Evolutionary conservation across 2,797 vertebrate genomes (phyloP).

Genomic region (Hoplostethus mediterraneus): DNA sequence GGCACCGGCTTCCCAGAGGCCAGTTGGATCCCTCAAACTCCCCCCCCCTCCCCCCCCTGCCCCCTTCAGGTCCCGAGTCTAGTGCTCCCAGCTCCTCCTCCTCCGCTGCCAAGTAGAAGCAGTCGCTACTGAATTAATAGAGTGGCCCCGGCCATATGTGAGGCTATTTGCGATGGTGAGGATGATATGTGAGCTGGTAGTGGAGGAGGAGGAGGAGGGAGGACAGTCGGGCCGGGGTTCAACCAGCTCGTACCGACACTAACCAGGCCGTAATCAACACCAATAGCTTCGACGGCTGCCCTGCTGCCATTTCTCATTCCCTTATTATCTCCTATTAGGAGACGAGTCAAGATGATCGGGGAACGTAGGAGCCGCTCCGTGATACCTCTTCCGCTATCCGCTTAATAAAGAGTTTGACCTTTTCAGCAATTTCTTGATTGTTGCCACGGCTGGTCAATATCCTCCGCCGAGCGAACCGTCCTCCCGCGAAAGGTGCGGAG

Average conservation of each 20-base stretch:
- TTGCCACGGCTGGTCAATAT: constrained; percentile 53
- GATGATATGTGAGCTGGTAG: not conserved
- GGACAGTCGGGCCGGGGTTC: not conserved
- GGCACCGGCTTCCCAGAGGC: constrained; percentile 34
- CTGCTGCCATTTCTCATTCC: constrained; percentile 46
- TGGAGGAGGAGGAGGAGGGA: not conserved
- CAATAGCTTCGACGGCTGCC: constrained; percentile 36
- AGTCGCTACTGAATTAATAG: constrained; percentile 47
- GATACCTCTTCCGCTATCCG: constrained; percentile 33
- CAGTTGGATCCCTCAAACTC: constrained; percentile 49
- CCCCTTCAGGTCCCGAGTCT: constrained; percentile 47
- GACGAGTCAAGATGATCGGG: constrained; percentile 40
- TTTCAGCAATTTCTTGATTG: constrained; percentile 47
- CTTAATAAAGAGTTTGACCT: constrained; percentile 68
- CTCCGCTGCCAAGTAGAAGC: constrained; percentile 34
- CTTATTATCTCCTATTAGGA: constrained; percentile 54
- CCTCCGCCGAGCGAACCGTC: not conserved
- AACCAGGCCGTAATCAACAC: constrained; percentile 47
- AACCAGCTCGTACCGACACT: constrained; percentile 23
- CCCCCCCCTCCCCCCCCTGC: constrained; percentile 32
- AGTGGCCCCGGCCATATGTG: constrained; percentile 38
- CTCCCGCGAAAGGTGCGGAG: constrained; percentile 32
- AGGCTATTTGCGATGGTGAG: constrained; percentile 17
- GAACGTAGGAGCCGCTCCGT: constrained; percentile 21
- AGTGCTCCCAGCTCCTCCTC: constrained; percentile 16